Base-by-base conservation (phyloP, 2,113 vertebrate species). In the Mus pahari region DNA sequence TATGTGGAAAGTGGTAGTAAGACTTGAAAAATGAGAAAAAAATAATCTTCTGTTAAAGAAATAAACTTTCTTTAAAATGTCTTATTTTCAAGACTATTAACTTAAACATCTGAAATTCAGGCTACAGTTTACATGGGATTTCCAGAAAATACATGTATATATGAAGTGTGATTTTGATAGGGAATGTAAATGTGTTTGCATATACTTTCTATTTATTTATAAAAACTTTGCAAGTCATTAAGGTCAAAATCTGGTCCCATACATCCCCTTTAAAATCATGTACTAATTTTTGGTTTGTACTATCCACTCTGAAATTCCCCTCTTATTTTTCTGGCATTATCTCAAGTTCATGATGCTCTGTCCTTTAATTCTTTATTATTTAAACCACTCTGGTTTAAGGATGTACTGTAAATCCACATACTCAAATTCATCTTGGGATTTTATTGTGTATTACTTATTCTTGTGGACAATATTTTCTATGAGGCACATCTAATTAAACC, bases 31-130 rank as follows among this genome's bases (percentile, higher is more conserved):
- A 87, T 60, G 39, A 94, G 45, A 91, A 74, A 91, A 74, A 89
- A 73, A 73, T 36, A 12, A 50, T 64, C 87, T 93, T 33, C 33
- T 83, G 17, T 66, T 90, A n/a, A 86, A 42, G 19, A 64, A 39
- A 36, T 12, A 95, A 68, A 50, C 6, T 0, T 26, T 77, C 89
- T 19, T 93, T 70, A 77, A 88, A 93, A 82, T 45, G 50, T 24
- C 31, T 17, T 9, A 4, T 95, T 92, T 93, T 97, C 28, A 60
- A 90, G 84, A 82, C 13, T 8, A 74, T 12, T 91, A 82, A 88
- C 1, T 42, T 39, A 74, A 89, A 81, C n/a, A 74, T 13, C 82
- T 60, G 53, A 36, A 28, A 53, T 92, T 86, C n/a, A 33, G 31
- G 4, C 20, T 73, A 16, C 6, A 68, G 31, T n/a, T 71, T 64